These are phyloP conservation scores for Dastarcus helophoroides DNA, from an alignment of 2,888 invertebrate genomes.

Conservation along the genomic window DNA sequence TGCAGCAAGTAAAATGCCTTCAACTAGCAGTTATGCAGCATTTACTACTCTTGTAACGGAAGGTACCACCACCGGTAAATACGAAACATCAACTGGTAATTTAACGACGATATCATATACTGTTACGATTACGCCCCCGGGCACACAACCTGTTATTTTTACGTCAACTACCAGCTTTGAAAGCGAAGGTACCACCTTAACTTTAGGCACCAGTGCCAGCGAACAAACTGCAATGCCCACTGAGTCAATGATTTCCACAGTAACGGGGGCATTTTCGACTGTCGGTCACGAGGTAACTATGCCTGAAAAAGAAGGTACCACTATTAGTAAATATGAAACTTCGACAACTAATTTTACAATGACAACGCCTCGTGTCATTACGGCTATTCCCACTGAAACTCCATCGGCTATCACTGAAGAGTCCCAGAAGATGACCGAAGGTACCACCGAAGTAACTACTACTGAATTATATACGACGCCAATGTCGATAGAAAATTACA, in stretches of 20 bases:
- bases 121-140: too few relatives aligned
- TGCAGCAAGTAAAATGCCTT: not conserved
- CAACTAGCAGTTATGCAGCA: not conserved
- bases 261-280: too few relatives aligned
- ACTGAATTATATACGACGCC: not conserved
- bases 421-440: too few relatives aligned
- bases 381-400: not conserved
- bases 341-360: not conserved
- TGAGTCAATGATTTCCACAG: not conserved
- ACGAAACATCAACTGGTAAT: not conserved
- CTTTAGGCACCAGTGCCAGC: conserved; percentile 1
- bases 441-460: not conserved
- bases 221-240: conserved; percentile 2
- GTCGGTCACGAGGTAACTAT: too few relatives aligned
- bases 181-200: conserved; percentile 2
- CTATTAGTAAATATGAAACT: not conserved
- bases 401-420: not conserved
- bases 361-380: not conserved
- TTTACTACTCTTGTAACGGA: not conserved
- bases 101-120: too few relatives aligned
- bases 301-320: not conserved
- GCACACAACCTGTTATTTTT: not conserved
- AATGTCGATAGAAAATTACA: not conserved
- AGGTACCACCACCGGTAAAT: not conserved
- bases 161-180: conserved; percentile 2